Evolutionary conservation across 2,113 vertebrate genomes (phyloP), one percentile per base, ranked within the genome.

Genomic region (Sylvilagus bachmani): DNA sequence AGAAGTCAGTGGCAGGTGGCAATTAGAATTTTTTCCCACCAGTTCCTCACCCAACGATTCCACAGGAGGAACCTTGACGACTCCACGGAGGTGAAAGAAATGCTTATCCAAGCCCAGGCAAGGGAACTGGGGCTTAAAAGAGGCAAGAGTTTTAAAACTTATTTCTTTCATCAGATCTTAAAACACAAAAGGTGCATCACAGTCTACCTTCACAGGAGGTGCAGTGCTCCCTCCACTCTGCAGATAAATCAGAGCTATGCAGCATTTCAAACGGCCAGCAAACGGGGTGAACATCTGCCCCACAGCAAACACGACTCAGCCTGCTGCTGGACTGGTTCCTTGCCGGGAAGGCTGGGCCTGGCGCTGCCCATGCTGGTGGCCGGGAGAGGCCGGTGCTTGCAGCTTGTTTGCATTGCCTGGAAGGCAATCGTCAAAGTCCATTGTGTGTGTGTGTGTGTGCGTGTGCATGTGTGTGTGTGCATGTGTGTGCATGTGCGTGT

Each of bases 351-450:
- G 31, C 92, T 88, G 91, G 75, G 55, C 55, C 12, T 33, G 7
- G 82, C 93, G 90, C 25, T 5, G 21, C 0, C 53, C 1, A 6
- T 13, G 16, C 22, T 17, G 36, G 16, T 36, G 53, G 31, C 2
- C 1, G 96, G 6, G 86, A 71, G 89, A 3, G 94, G 64, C 7
- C 0, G 1, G 7, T 0, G 0, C 53, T 86, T 61, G 38, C 12
- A 69, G 81, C 49, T 69, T 70, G 14, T 90, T 87, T 77, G 78
- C 22, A 3, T 89, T 62, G 84, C 83, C 21, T 73, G 69, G 36
- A 90, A 83, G 71, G 31, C 62, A 78, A 85, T 71, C 36, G 19
- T 49, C 84, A 95, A 58, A 97, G 86, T 24, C 96, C 97, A 94
- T 44, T 80, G 86, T 92, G 6, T 44, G 44, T 7, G 44, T 6